phyloP scores from a whole-genome alignment of 2,888 invertebrate species.

The Drosophila testacea region DNA sequence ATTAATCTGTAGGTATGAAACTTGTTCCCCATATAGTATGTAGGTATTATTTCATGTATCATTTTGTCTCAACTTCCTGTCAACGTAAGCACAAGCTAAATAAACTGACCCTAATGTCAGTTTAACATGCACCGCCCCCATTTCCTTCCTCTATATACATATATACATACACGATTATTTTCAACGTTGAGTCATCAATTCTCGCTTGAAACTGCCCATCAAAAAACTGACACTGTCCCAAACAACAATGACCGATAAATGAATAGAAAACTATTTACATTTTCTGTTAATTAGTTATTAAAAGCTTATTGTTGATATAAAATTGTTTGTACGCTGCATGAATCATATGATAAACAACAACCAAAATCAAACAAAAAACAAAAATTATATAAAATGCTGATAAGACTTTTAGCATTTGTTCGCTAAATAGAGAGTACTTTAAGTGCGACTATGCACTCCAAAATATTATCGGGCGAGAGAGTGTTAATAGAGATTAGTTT shows the following conservation, averaged over 20 bases:
- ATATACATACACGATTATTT: background rate
- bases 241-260: constrained; percentile 28
- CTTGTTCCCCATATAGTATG: background rate
- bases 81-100: constrained; percentile 24
- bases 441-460: constrained; percentile 1
- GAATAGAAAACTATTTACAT: constrained; percentile 54
- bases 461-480: background rate
- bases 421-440: constrained; percentile 10
- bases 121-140: constrained; percentile 66
- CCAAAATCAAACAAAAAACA: background rate
- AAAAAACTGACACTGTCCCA: constrained; percentile 15
- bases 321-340: constrained; percentile 15
- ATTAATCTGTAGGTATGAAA: constrained; percentile 2
- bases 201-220: constrained; percentile 15
- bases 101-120: constrained; percentile 67
- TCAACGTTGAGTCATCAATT: constrained; percentile 62
- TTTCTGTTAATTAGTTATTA: constrained; percentile 63
- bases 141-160: constrained; percentile 19
- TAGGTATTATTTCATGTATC: constrained; percentile 44
- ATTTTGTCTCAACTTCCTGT: constrained; percentile 59
- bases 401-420: constrained; percentile 32
- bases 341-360: constrained; percentile 37
- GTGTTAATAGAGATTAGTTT: constrained; percentile 4
- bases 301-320: constrained; percentile 43
- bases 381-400: constrained; percentile 27